A percentile compares a stretch with the other conserved stretches of the same genome.
Evolutionary conservation across 2,797 vertebrate species (phyloP).

Genomic region (Coilia nasus): DNA sequence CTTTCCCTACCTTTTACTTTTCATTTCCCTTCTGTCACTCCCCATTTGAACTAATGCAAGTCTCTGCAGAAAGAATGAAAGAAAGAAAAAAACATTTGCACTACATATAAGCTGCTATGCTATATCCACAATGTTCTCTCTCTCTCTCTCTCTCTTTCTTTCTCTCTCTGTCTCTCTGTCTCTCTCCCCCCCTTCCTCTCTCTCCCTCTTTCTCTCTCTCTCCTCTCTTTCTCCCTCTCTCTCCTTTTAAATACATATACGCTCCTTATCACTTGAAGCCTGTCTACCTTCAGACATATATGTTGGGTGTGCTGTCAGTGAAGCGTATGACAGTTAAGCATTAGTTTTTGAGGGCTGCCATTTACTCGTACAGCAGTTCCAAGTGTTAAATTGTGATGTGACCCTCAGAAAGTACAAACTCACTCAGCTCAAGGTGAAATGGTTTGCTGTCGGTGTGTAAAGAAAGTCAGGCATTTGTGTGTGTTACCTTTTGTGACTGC

Average conservation of each 20-base stretch:
- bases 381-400: constrained; percentile 35
- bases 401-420: constrained; percentile 29
- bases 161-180: too few species aligned
- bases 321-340: constrained; percentile 51
- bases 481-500: not conserved
- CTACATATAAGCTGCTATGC: not conserved
- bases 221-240: too few species aligned
- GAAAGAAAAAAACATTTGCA: not conserved
- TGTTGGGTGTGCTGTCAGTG: constrained; percentile 54
- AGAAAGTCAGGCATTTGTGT: not conserved
- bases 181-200: too few species aligned
- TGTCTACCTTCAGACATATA: constrained; percentile 49
- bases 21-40: not conserved
- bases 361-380: constrained; percentile 36
- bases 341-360: constrained; percentile 48
- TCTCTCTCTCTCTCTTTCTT: too few species aligned
- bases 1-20: not conserved
- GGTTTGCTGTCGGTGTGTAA: not conserved
- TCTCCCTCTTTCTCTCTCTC: too few species aligned
- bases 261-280: constrained; percentile 57
- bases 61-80: not conserved
- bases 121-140: too few species aligned
- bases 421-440: constrained; percentile 38
- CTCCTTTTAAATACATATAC: not conserved
- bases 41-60: not conserved